Percentiles rank a stretch among this genome's conserved stretches.
These are phyloP conservation scores for Tupiocoris notatus DNA, from an alignment of 2,888 invertebrate species.

Conservation along the genomic window DNA sequence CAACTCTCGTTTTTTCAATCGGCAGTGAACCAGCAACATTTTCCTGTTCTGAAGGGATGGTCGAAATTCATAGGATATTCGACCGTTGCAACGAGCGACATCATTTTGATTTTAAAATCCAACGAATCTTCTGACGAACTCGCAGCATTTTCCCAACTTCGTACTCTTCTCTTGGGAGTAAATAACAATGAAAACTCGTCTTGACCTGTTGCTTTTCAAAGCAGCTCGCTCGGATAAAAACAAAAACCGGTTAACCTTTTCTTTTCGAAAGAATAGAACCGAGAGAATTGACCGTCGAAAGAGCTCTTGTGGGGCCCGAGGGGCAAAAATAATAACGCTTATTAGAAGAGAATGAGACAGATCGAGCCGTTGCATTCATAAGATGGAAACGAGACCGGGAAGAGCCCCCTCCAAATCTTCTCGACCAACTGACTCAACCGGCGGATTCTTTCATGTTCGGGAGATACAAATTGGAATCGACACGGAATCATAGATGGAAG, in stretches of 20 bases:
- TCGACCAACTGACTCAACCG: background rate
- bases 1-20: too few species aligned
- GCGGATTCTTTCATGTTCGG: background rate
- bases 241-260: background rate
- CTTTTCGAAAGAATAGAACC: background rate
- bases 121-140: too few species aligned
- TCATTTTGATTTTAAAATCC: too few species aligned
- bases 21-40: too few species aligned
- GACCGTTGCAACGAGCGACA: too few species aligned
- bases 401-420: background rate
- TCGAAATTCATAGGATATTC: too few species aligned
- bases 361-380: background rate
- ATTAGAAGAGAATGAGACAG: background rate
- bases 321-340: background rate
- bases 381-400: background rate
- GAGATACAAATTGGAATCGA: background rate
- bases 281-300: background rate
- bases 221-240: too few species aligned
- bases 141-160: too few species aligned
- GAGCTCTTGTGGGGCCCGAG: background rate
- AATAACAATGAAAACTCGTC: too few species aligned
- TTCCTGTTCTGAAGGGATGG: too few species aligned
- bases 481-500: background rate
- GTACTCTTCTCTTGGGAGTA: too few species aligned
- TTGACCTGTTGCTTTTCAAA: too few species aligned